phyloP scores from a whole-genome alignment of 2,113 vertebrate species.

The Leiothrix lutea region DNA sequence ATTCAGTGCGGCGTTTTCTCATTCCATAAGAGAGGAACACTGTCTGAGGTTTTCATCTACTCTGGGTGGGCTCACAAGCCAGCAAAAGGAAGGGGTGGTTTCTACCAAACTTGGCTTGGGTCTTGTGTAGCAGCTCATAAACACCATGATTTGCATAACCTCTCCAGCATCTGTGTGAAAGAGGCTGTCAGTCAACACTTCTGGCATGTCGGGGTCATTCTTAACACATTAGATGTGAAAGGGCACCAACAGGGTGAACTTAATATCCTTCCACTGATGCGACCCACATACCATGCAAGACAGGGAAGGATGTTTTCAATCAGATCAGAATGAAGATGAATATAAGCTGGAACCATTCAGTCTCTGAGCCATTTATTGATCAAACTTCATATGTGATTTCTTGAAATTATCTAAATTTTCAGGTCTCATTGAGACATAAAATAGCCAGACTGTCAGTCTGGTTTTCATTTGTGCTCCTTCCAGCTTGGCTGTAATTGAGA shows the following conservation, averaged over 20 bases:
- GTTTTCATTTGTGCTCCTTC: conserved; percentile 15
- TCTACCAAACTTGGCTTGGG: neutral
- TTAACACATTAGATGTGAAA: neutral
- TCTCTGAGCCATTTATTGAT: neutral
- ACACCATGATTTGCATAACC: conserved; percentile 27
- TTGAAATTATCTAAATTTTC: neutral
- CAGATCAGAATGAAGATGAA: neutral
- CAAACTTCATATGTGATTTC: neutral
- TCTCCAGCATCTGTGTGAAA: neutral
- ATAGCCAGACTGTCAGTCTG: neutral
- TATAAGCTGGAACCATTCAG: neutral
- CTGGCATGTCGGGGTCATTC: neutral
- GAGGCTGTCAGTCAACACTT: neutral
- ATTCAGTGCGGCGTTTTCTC: neutral
- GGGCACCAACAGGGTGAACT: neutral
- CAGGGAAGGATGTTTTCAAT: neutral
- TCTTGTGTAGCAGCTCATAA: conserved; percentile 40
- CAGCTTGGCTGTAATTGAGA: neutral
- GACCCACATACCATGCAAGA: neutral
- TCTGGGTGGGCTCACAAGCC: neutral
- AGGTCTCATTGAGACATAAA: neutral
- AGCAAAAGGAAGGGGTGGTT: neutral
- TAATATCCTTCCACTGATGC: neutral
- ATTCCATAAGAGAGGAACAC: neutral
- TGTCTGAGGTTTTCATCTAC: conserved; percentile 22